phyloP scores from a whole-genome alignment of 2,113 vertebrate species.

The Ciconia boyciana region DNA sequence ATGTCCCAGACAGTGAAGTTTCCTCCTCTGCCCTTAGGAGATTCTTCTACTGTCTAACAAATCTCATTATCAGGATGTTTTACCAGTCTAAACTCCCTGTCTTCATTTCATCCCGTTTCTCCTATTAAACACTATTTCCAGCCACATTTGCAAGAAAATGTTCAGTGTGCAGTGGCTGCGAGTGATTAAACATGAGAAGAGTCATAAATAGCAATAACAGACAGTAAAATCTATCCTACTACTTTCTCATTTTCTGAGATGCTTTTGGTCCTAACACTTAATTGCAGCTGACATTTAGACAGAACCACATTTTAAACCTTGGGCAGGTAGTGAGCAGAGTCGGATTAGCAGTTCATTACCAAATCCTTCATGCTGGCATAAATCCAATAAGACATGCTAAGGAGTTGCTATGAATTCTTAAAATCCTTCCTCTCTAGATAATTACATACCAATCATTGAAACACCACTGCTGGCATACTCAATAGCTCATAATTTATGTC shows the following conservation, averaged over 20 bases:
- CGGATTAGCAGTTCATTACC: not conserved
- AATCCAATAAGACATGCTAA: constrained; percentile 14
- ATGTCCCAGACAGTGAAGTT: not conserved
- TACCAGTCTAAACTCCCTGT: not conserved
- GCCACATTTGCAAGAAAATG: not conserved
- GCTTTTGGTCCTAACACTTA: not conserved
- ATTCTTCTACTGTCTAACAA: not conserved
- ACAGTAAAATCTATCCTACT: not conserved
- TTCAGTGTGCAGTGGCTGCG: not conserved
- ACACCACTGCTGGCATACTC: not conserved
- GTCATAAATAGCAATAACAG: not conserved
- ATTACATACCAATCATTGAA: not conserved
- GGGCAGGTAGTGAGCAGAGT: not conserved
- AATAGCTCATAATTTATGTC: not conserved
- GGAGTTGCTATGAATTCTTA: constrained; percentile 1
- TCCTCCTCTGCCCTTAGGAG: not conserved
- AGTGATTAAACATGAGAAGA: not conserved
- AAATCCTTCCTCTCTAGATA: not conserved
- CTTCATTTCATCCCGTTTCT: not conserved
- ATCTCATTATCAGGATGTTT: not conserved
- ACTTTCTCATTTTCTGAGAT: not conserved
- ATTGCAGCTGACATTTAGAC: constrained; percentile 25
- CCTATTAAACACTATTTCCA: not conserved
- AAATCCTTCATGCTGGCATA: constrained; percentile 2
- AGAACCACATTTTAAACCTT: not conserved